phyloP scores from a whole-genome alignment of 2,888 invertebrate genomes.

The Drosophila siamana region DNA sequence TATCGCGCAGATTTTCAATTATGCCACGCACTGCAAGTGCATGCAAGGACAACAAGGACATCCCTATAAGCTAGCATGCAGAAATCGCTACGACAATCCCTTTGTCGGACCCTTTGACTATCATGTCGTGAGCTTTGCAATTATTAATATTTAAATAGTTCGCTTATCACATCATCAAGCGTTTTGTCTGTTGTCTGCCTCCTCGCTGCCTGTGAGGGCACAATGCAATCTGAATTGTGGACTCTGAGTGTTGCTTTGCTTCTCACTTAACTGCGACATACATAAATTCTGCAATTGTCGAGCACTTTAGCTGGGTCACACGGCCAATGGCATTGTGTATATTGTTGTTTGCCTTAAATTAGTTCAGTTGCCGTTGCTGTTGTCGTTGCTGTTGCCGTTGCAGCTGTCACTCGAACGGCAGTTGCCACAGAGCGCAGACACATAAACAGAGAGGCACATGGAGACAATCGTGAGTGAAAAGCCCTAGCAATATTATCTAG shows the following conservation, averaged over 20 bases:
- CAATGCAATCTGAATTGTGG: constrained; percentile 7
- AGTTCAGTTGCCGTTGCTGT: constrained; percentile 22
- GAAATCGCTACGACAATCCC: neutral
- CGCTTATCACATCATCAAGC: constrained; percentile 16
- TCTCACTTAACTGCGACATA: constrained; percentile 25
- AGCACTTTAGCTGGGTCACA: constrained; percentile 34
- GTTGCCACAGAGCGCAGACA: neutral
- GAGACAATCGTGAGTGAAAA: constrained; percentile 34
- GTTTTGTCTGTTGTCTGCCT: neutral
- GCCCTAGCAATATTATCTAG: constrained; percentile 64
- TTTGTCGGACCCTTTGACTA: neutral
- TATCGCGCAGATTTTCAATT: neutral
- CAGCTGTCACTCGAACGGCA: neutral
- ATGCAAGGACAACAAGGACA: constrained; percentile 7
- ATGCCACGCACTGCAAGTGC: neutral
- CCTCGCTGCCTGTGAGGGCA: neutral
- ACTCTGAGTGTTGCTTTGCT: constrained; percentile 15
- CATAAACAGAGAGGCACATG: constrained; percentile 1
- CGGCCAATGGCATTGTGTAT: constrained; percentile 27
- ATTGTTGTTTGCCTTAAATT: constrained; percentile 45
- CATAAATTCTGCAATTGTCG: constrained; percentile 44
- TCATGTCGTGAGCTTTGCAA: constrained; percentile 1
- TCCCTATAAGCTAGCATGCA: neutral
- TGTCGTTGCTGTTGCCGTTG: neutral
- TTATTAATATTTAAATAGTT: constrained; percentile 11